phyloP scores from a whole-genome alignment of 37 sponge, comb jelly and placozoan genomes.

The Petrosia ficiformis region DNA sequence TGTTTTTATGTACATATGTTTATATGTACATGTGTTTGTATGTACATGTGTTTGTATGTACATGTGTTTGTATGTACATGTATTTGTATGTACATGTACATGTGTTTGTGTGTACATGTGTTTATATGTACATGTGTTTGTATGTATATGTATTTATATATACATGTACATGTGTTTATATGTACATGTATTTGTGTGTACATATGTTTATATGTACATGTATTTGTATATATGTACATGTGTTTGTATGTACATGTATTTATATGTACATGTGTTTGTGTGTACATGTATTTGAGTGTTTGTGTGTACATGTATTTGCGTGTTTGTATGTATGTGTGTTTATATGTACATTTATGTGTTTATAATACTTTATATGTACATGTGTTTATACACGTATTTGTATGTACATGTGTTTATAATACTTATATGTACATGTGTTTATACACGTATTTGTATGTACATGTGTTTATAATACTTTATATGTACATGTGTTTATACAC shows the following conservation, averaged over 20 bases:
- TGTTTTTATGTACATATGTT: not conserved
- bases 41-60: conserved; percentile 62
- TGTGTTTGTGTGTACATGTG: too few species aligned
- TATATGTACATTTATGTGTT: not conserved
- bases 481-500: not conserved
- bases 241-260: conserved; percentile 91
- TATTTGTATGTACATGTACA: not conserved
- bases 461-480: too few species aligned
- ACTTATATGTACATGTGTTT: not conserved
- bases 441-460: not conserved
- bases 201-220: conserved; percentile 7
- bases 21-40: conserved; percentile 54
- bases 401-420: too few species aligned
- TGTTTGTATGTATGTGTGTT: not conserved
- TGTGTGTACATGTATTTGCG: not conserved
- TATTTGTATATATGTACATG: conserved; percentile 10
- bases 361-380: not conserved
- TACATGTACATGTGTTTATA: not conserved
- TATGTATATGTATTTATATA: conserved; percentile 5
- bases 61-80: not conserved
- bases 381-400: not conserved
- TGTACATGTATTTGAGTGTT: conserved; percentile 4
- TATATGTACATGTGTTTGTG: not conserved
- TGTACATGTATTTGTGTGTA: too few species aligned
- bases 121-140: not conserved